Percentiles rank a stretch among this genome's conserved stretches.
Evolutionary conservation across 2,113 vertebrate species (phyloP).

Genomic region (Ceyx melanurus): DNA sequence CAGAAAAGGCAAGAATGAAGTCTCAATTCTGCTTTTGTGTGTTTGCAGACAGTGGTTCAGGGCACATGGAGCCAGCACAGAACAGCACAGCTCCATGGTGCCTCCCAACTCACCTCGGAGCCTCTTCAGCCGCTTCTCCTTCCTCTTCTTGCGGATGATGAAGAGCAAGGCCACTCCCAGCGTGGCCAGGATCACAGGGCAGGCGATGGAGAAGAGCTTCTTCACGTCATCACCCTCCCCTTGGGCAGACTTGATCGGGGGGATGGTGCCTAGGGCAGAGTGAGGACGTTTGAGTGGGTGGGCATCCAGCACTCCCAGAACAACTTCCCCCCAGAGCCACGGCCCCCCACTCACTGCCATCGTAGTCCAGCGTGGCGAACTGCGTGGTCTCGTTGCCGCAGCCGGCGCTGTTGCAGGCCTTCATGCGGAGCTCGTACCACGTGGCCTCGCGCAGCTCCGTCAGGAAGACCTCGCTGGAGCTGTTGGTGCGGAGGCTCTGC

Average conservation of each 20-base stretch:
- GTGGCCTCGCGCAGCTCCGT: constrained; percentile 94
- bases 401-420: constrained; percentile 97
- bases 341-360: constrained; percentile 87
- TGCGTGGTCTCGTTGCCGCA: constrained; percentile 94
- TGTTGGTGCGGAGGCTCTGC: constrained; percentile 91
- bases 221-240: constrained; percentile 93
- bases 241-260: constrained; percentile 94
- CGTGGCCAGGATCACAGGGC: constrained; percentile 92
- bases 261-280: constrained; percentile 86
- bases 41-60: background rate
- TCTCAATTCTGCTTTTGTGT: too few species aligned
- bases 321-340: background rate
- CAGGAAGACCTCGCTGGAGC: constrained; percentile 90
- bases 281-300: accelerated
- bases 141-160: constrained; percentile 95
- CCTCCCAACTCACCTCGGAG: constrained; percentile 83
- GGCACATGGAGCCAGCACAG: accelerated
- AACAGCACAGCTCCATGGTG: accelerated
- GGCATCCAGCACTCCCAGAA: accelerated
- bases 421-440: constrained; percentile 98
- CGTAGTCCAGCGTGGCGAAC: constrained; percentile 96
- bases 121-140: constrained; percentile 94
- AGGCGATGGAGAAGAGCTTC: constrained; percentile 96
- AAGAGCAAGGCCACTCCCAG: constrained; percentile 92
- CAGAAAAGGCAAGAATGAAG: background rate